Conservation (phyloP, 2,888 invertebrate species). For the Aspidapion aeneum region DNA sequence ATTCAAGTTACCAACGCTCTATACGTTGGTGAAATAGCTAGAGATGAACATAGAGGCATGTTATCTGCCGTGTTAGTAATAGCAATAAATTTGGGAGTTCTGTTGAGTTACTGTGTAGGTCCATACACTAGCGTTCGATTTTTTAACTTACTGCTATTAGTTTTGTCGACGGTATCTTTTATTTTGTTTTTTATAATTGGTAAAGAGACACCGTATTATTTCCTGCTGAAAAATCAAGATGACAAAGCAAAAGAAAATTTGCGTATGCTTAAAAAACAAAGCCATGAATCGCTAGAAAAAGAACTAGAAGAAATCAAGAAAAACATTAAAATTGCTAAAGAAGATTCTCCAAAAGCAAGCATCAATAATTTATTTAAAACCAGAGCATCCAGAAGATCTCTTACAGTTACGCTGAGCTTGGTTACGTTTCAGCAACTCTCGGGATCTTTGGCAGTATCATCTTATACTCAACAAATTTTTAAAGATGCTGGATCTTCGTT, state of each 20-base stretch:
- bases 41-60: constrained; percentile 76
- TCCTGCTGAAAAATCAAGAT: constrained; percentile 55
- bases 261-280: constrained; percentile 62
- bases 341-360: neutral
- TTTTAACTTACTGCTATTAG: constrained; percentile 57
- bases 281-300: constrained; percentile 56
- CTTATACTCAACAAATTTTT: constrained; percentile 1
- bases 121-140: constrained; percentile 65
- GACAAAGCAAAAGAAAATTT: constrained; percentile 63
- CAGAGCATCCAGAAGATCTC: neutral
- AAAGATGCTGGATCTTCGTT: neutral
- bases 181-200: constrained; percentile 65
- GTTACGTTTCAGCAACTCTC: neutral
- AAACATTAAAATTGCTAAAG: neutral
- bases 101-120: constrained; percentile 68
- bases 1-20: constrained; percentile 73
- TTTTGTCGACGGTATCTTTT: constrained; percentile 47
- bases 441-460: neutral
- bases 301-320: constrained; percentile 52
- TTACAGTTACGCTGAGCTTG: neutral
- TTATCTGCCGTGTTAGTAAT: constrained; percentile 78
- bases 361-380: neutral
- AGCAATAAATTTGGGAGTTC: constrained; percentile 65
- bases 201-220: constrained; percentile 79
- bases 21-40: constrained; percentile 84